phyloP scores from a whole-genome alignment of 2,888 invertebrate species.

The Orthosia cruda region DNA sequence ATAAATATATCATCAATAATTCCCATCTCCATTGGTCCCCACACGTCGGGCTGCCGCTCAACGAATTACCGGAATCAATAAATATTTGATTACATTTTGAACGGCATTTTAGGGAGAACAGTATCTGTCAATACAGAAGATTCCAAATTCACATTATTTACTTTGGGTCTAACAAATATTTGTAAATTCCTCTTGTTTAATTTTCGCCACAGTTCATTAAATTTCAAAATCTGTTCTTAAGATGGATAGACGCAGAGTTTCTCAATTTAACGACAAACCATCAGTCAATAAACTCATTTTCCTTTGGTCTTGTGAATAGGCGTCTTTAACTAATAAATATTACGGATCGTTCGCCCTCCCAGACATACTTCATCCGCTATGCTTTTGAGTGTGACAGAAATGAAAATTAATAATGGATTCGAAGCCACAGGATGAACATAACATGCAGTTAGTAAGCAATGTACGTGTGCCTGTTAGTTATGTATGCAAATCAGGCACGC shows the following conservation, averaged over 20 bases:
- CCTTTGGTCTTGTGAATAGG: slow-evolving; percentile 28
- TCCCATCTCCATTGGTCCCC: slow-evolving; percentile 72
- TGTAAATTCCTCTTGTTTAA: slow-evolving; percentile 28
- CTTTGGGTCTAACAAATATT: slow-evolving; percentile 39
- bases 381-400: slow-evolving; percentile 51
- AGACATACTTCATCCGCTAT: slow-evolving; percentile 52
- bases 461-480: slow-evolving; percentile 74
- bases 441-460: slow-evolving; percentile 72
- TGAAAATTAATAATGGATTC: slow-evolving; percentile 63
- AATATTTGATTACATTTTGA: slow-evolving; percentile 78
- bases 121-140: slow-evolving; percentile 67
- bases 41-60: slow-evolving; percentile 71
- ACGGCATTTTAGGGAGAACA: slow-evolving; percentile 69
- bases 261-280: slow-evolving; percentile 16
- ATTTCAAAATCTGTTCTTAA: slow-evolving; percentile 10
- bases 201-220: slow-evolving; percentile 23
- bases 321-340: slow-evolving; percentile 26
- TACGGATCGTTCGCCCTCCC: slow-evolving; percentile 33
- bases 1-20: slow-evolving; percentile 75
- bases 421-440: slow-evolving; percentile 63
- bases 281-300: slow-evolving; percentile 36
- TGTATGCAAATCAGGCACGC: slow-evolving; percentile 81
- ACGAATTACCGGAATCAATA: slow-evolving; percentile 81
- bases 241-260: slow-evolving; percentile 15
- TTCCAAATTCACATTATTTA: slow-evolving; percentile 54